These are phyloP conservation scores for Tortrix viridana DNA, from an alignment of 2,888 invertebrate genomes.

Conservation along the genomic window DNA sequence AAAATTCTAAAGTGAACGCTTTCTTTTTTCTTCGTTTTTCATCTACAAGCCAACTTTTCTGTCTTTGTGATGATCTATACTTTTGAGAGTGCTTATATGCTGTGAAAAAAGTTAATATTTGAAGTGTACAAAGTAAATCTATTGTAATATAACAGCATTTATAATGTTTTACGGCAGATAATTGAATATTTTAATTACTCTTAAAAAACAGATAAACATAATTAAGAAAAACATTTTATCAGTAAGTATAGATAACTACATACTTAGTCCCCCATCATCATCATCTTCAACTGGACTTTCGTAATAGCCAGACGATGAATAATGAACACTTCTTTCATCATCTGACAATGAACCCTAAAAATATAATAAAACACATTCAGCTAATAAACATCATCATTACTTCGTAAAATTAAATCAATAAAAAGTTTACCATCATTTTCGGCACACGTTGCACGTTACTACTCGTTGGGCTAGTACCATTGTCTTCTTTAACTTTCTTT, in stretches of 20 bases:
- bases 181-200: not conserved
- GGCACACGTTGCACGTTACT: slow-evolving; percentile 69
- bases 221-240: too few relatives aligned
- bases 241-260: slow-evolving; percentile 41
- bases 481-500: slow-evolving; percentile 54
- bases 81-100: slow-evolving; percentile 81
- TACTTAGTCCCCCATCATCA: slow-evolving; percentile 82
- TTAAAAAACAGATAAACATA: too few relatives aligned
- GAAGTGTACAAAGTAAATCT: not conserved
- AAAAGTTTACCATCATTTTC: slow-evolving; percentile 68
- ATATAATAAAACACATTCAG: not conserved
- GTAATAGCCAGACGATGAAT: slow-evolving; percentile 90
- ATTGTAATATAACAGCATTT: too few relatives aligned
- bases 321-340: slow-evolving; percentile 88
- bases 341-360: slow-evolving; percentile 86
- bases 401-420: not conserved
- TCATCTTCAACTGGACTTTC: slow-evolving; percentile 89
- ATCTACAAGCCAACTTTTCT: slow-evolving; percentile 86
- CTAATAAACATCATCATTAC: too few relatives aligned
- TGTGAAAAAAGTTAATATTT: slow-evolving; percentile 48
- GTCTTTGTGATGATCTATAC: slow-evolving; percentile 72
- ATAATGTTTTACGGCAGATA: too few relatives aligned
- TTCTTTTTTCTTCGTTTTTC: slow-evolving; percentile 89
- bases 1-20: slow-evolving; percentile 90
- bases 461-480: slow-evolving; percentile 51